Conservation (phyloP, 2,797 vertebrate genomes). For the Pteropus rufus region DNA sequence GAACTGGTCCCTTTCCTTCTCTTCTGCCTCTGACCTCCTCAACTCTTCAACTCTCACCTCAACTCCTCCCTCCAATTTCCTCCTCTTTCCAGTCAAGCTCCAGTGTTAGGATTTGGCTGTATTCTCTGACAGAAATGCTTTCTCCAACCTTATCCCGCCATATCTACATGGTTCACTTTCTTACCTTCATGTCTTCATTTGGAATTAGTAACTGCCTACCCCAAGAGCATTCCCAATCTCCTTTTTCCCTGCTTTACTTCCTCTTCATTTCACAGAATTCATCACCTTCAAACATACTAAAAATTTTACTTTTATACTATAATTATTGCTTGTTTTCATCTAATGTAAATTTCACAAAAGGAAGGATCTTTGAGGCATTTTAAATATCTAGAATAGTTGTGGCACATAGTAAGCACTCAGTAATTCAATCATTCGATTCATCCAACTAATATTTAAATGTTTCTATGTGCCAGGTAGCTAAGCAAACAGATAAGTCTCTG, state of each 20-base stretch:
- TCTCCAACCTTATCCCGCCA: rapidly evolving
- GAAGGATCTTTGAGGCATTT: background rate
- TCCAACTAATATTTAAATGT: background rate
- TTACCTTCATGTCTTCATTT: background rate
- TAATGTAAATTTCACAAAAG: background rate
- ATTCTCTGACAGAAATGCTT: background rate
- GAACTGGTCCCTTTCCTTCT: background rate
- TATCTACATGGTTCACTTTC: rapidly evolving
- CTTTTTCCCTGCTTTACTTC: background rate
- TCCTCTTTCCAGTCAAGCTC: background rate
- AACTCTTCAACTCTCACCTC: background rate
- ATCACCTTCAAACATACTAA: background rate
- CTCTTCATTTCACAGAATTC: background rate
- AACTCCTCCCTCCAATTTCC: background rate
- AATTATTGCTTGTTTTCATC: background rate
- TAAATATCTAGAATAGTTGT: conserved; percentile 21
- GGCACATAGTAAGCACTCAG: background rate
- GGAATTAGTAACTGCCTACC: background rate
- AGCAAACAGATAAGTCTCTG: background rate
- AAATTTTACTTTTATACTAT: background rate
- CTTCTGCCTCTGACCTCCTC: background rate
- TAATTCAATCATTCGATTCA: background rate
- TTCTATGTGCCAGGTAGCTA: background rate
- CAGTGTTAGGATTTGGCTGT: background rate
- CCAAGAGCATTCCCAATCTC: background rate